phyloP scores from a whole-genome alignment of 2,888 invertebrate genomes.

The Perithous albicinctus region DNA sequence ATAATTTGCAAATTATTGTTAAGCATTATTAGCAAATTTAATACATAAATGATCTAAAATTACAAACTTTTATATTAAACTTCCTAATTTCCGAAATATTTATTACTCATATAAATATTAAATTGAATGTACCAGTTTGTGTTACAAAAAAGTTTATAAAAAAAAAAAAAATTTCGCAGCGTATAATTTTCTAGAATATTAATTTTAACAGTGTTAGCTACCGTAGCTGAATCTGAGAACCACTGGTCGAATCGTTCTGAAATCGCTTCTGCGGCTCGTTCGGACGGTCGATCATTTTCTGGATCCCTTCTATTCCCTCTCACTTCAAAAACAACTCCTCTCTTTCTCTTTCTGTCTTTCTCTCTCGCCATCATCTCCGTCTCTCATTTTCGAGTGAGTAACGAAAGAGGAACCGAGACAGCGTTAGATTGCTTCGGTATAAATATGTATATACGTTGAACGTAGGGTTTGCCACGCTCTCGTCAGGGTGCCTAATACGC shows the following conservation, averaged over 20 bases:
- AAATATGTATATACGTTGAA: too few relatives aligned
- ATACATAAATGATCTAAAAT: too few relatives aligned
- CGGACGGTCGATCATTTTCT: conserved; percentile 78
- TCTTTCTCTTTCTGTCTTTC: conserved; percentile 38
- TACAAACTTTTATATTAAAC: too few relatives aligned
- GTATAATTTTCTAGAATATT: too few relatives aligned
- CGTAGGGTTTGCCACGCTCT: conserved; percentile 65
- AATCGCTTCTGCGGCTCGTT: conserved; percentile 70
- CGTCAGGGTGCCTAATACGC: conserved; percentile 69
- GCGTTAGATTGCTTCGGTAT: conserved; percentile 55
- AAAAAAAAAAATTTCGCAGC: too few relatives aligned
- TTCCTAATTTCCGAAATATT: too few relatives aligned
- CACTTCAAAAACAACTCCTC: conserved; percentile 45
- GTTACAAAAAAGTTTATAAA: too few relatives aligned
- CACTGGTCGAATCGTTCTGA: conserved; percentile 70
- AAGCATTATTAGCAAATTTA: too few relatives aligned
- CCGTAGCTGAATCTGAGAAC: conserved; percentile 61
- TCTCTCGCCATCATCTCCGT: conserved; percentile 36
- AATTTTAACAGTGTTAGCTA: too few relatives aligned
- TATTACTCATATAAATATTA: too few relatives aligned
- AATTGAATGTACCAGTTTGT: too few relatives aligned
- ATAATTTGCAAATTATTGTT: too few relatives aligned
- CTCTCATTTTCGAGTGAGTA: conserved; percentile 53
- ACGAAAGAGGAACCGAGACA: conserved; percentile 49
- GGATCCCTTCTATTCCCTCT: conserved; percentile 63